Conservation (phyloP, 2,888 invertebrate species). For the Allygus modestus region DNA sequence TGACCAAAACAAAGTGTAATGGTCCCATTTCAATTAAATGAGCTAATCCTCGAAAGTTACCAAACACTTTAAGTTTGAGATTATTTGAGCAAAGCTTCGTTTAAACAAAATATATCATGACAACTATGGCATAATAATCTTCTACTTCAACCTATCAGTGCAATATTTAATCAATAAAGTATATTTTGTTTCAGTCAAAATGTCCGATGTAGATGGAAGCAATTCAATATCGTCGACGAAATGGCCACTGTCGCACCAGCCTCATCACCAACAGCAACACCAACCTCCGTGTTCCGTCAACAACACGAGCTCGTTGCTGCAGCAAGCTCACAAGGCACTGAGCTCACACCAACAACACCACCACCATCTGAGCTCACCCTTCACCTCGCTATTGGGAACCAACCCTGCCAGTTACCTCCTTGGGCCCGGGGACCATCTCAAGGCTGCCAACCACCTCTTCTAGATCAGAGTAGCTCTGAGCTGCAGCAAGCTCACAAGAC, state of each 20-base stretch:
- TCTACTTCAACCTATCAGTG: too few relatives aligned
- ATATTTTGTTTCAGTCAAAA: constrained; percentile 73
- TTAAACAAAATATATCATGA: too few relatives aligned
- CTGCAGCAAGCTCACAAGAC: constrained; percentile 68
- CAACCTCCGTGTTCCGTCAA: constrained; percentile 73
- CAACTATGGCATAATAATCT: too few relatives aligned
- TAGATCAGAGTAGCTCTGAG: constrained; percentile 56
- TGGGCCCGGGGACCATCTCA: constrained; percentile 70
- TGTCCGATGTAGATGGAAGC: constrained; percentile 58
- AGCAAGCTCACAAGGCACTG: constrained; percentile 75
- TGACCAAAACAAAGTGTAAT: too few relatives aligned
- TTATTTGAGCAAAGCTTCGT: too few relatives aligned
- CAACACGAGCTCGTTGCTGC: constrained; percentile 75
- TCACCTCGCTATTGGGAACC: constrained; percentile 68
- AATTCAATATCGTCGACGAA: constrained; percentile 69
- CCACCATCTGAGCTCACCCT: constrained; percentile 65
- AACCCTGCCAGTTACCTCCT: constrained; percentile 71
- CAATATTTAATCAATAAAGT: too few relatives aligned
- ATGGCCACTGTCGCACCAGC: constrained; percentile 63
- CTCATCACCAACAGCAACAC: constrained; percentile 71
- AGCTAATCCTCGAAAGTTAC: too few relatives aligned
- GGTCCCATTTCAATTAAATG: too few relatives aligned
- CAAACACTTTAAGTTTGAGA: too few relatives aligned
- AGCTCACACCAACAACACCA: constrained; percentile 66
- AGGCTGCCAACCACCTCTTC: constrained; percentile 71